Conservation (phyloP, 2,888 invertebrate genomes). For the Axea sp. region DNA sequence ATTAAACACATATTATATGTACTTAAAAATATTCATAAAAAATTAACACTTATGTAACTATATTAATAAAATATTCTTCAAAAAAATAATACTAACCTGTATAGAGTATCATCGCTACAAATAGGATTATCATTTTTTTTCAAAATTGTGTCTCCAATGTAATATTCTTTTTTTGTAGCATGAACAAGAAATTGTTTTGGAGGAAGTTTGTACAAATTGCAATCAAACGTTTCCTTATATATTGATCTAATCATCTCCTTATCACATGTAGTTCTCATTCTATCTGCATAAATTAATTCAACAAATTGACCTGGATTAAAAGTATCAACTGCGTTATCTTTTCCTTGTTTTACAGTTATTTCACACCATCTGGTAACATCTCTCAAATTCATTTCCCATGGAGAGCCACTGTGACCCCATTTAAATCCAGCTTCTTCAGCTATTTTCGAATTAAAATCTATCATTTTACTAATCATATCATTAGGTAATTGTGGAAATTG, state of each 20-base stretch:
- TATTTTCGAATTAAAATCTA: slow-evolving; percentile 87
- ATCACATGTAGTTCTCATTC: slow-evolving; percentile 91
- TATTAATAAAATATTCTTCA: no score
- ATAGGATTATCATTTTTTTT: slow-evolving; percentile 79
- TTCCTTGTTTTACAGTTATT: slow-evolving; percentile 80
- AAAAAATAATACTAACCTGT: no score
- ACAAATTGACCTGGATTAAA: slow-evolving; percentile 83
- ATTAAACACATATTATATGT: no score
- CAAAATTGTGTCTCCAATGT: slow-evolving; percentile 84
- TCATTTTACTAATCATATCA: slow-evolving; percentile 85
- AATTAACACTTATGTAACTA: no score
- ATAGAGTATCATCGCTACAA: slow-evolving; percentile 43
- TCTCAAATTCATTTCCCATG: slow-evolving; percentile 98
- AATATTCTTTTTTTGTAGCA: slow-evolving; percentile 82
- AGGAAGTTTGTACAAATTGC: slow-evolving; percentile 80
- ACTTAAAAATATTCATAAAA: no score
- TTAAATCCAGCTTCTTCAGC: slow-evolving; percentile 83
- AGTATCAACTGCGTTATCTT: not conserved
- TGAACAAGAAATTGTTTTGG: slow-evolving; percentile 80
- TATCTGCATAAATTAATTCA: slow-evolving; percentile 90
- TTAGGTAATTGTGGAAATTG: slow-evolving; percentile 84
- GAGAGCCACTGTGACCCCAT: slow-evolving; percentile 91
- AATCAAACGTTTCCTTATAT: slow-evolving; percentile 79
- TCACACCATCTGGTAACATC: slow-evolving; percentile 97
- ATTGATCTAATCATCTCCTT: slow-evolving; percentile 83